A percentile compares a stretch with the other conserved stretches of the same genome.
phyloP scores from a whole-genome alignment of 2,888 invertebrate genomes.

The Leptarthrus brevirostris region DNA sequence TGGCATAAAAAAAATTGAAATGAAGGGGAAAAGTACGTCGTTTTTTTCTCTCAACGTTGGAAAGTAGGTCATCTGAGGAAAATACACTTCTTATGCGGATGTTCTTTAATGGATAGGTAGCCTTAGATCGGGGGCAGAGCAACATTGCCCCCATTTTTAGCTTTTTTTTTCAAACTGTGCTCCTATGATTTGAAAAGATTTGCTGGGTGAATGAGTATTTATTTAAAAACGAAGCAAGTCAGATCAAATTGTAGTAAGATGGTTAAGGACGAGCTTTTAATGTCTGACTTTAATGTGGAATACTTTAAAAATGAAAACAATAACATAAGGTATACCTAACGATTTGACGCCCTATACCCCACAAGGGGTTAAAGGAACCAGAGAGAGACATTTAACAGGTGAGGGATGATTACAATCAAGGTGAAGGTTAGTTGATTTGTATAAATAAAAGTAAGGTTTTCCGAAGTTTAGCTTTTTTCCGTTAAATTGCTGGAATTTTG shows the following conservation, averaged over 20 bases:
- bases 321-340: too few species aligned
- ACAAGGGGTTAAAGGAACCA: too few species aligned
- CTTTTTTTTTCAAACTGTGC: slow-evolving; percentile 12
- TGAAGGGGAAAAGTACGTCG: neutral
- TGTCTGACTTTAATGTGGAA: too few species aligned
- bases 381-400: too few species aligned
- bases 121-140: slow-evolving; percentile 39
- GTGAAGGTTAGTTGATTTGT: too few species aligned
- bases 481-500: too few species aligned
- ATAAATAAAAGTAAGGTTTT: too few species aligned
- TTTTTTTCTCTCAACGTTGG: neutral
- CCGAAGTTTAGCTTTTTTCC: too few species aligned
- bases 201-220: neutral
- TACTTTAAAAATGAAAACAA: too few species aligned
- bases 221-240: neutral
- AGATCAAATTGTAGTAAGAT: neutral
- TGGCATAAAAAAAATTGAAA: neutral
- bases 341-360: too few species aligned
- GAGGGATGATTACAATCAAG: too few species aligned
- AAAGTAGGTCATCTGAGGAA: slow-evolving; percentile 41
- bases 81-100: slow-evolving; percentile 36
- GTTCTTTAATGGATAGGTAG: slow-evolving; percentile 29
- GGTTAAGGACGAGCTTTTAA: neutral
- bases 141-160: slow-evolving; percentile 41
- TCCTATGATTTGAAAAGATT: slow-evolving; percentile 18